Conservation (phyloP, 2,888 invertebrate genomes). For the Agriopis marginaria region DNA sequence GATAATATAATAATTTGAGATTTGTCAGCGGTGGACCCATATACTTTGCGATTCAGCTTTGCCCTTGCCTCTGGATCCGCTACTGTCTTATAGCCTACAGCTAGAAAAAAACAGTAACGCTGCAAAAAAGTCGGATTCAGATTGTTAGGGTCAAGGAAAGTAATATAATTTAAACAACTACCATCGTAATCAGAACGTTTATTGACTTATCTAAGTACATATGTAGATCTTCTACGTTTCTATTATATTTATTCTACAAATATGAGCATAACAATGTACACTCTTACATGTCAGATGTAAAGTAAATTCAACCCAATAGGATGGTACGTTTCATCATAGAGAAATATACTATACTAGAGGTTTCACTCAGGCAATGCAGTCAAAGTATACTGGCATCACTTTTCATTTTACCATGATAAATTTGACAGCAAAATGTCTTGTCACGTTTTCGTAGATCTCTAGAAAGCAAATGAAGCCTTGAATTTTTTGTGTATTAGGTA, state of each 20-base stretch:
- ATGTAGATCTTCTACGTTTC: not conserved
- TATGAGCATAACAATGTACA: not conserved
- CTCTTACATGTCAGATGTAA: not conserved
- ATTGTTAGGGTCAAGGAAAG: not conserved
- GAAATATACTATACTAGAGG: too few relatives aligned
- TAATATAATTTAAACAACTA: not conserved
- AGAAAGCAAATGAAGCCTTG: not conserved
- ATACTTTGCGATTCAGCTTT: too few relatives aligned
- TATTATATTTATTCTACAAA: not conserved
- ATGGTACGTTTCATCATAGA: not conserved
- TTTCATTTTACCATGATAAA: too few relatives aligned
- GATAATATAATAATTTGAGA: too few relatives aligned
- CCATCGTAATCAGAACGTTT: not conserved
- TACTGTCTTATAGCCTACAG: too few relatives aligned
- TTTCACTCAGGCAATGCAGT: not conserved
- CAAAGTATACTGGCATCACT: not conserved
- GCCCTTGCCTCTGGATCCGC: too few relatives aligned
- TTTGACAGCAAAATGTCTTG: too few relatives aligned
- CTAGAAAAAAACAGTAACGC: too few relatives aligned
- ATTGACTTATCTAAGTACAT: not conserved
- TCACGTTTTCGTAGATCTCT: not conserved
- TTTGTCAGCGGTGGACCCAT: too few relatives aligned
- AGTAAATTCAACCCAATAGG: not conserved
- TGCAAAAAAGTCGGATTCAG: too few relatives aligned
- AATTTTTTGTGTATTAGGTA: constrained; percentile 28